Conservation (phyloP, 2,113 vertebrate genomes). For the Mungos mungo region DNA sequence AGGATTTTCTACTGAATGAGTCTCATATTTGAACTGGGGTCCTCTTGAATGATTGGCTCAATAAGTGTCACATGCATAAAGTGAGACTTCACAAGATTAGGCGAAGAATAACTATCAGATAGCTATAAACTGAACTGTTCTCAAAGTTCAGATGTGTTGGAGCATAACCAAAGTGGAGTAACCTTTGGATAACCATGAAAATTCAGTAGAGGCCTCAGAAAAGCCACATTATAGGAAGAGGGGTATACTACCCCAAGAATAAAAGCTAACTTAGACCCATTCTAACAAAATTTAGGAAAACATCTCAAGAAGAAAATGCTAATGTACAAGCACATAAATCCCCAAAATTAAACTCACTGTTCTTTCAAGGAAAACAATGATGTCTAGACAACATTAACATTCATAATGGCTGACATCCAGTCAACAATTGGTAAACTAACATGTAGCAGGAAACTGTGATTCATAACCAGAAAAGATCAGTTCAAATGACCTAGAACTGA, state of each 20-base stretch:
- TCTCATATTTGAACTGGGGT: not conserved
- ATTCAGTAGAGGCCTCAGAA: not conserved
- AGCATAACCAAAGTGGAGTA: not conserved
- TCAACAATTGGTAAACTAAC: not conserved
- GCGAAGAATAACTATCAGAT: not conserved
- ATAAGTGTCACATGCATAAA: not conserved
- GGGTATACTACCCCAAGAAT: not conserved
- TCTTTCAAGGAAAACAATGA: slow-evolving; percentile 15
- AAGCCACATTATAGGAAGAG: not conserved
- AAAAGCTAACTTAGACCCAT: slow-evolving; percentile 14
- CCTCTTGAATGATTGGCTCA: not conserved
- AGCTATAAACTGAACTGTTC: not conserved
- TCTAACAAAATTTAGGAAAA: slow-evolving; percentile 5
- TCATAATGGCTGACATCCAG: not conserved
- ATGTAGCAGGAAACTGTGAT: not conserved
- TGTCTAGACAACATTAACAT: not conserved
- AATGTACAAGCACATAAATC: not conserved
- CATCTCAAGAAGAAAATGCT: not conserved
- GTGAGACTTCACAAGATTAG: not conserved
- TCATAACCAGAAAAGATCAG: not conserved
- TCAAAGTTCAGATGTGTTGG: not conserved
- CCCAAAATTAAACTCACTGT: not conserved
- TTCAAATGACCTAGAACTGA: slow-evolving; percentile 27
- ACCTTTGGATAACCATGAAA: not conserved
- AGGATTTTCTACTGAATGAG: not conserved